A percentile compares a stretch with the other conserved stretches of the same genome.
These are phyloP conservation scores for Hyles vespertilio DNA, from an alignment of 1,140 invertebrate species.

Conservation along the genomic window DNA sequence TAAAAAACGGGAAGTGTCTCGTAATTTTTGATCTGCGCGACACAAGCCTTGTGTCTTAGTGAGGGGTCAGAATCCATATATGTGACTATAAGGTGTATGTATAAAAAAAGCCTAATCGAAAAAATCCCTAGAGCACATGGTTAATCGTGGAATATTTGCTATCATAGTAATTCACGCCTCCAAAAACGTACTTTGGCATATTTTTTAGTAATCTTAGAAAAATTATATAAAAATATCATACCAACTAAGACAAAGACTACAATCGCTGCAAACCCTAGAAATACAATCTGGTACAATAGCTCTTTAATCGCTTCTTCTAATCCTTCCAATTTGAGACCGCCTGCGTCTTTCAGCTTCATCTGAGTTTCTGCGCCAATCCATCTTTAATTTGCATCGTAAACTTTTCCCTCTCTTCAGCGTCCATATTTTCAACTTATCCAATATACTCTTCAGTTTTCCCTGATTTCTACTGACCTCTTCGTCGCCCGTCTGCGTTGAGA, in stretches of 20 bases:
- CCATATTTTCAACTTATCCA: constrained; percentile 51
- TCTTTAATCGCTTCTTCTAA: constrained; percentile 42
- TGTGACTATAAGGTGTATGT: no score
- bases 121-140: no score
- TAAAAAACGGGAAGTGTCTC: no score
- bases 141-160: no score
- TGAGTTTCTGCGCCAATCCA: constrained; percentile 37
- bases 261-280: constrained; percentile 20
- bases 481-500: constrained; percentile 27
- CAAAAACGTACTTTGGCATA: no score
- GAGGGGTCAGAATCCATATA: no score
- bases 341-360: constrained; percentile 35
- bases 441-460: constrained; percentile 46
- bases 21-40: no score
- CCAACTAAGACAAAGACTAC: constrained; percentile 42
- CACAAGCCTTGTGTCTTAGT: no score
- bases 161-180: no score
- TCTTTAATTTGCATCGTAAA: constrained; percentile 52
- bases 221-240: constrained; percentile 28
- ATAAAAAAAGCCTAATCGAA: no score
- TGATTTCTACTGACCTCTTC: constrained; percentile 40
- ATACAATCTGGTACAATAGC: constrained; percentile 41
- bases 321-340: constrained; percentile 35
- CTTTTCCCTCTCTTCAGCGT: constrained; percentile 45
- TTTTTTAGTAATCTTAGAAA: constrained; percentile 20